These are phyloP conservation scores for Drosophila siamana DNA, from an alignment of 2,888 invertebrate genomes.

Conservation along the genomic window DNA sequence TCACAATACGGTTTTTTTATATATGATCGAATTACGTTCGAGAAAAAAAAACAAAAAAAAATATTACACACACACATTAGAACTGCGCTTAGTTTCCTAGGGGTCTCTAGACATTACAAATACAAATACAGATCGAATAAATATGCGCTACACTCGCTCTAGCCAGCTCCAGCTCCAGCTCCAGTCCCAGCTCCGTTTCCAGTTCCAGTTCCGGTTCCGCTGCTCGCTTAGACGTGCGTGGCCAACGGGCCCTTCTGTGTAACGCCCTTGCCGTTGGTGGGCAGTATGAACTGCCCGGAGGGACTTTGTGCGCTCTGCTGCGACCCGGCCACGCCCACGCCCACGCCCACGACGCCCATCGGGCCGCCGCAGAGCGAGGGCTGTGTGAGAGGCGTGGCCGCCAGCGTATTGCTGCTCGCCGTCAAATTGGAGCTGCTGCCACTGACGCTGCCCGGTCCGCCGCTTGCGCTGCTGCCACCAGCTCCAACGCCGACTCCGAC, in stretches of 20 bases:
- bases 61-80: slow-evolving; percentile 37
- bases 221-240: slow-evolving; percentile 87
- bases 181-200: background rate
- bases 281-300: slow-evolving; percentile 85
- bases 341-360: slow-evolving; percentile 69
- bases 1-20: slow-evolving; percentile 84
- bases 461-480: slow-evolving; percentile 85
- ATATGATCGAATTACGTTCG: slow-evolving; percentile 51
- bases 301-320: slow-evolving; percentile 88
- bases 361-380: slow-evolving; percentile 87
- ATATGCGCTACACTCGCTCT: slow-evolving; percentile 41
- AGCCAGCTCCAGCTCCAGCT: slow-evolving; percentile 10
- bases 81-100: slow-evolving; percentile 46
- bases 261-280: slow-evolving; percentile 84
- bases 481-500: slow-evolving; percentile 9
- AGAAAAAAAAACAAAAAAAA: slow-evolving; percentile 45
- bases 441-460: slow-evolving; percentile 86
- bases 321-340: slow-evolving; percentile 85
- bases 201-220: slow-evolving; percentile 3
- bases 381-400: slow-evolving; percentile 81
- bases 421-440: slow-evolving; percentile 87
- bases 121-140: slow-evolving; percentile 58
- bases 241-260: slow-evolving; percentile 86
- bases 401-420: slow-evolving; percentile 83
- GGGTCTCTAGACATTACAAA: slow-evolving; percentile 20